Evolutionary conservation across 1,140 invertebrate genomes (phyloP), one percentile per base, ranked within the genome.

Genomic region (Zaprionus taronus): DNA sequence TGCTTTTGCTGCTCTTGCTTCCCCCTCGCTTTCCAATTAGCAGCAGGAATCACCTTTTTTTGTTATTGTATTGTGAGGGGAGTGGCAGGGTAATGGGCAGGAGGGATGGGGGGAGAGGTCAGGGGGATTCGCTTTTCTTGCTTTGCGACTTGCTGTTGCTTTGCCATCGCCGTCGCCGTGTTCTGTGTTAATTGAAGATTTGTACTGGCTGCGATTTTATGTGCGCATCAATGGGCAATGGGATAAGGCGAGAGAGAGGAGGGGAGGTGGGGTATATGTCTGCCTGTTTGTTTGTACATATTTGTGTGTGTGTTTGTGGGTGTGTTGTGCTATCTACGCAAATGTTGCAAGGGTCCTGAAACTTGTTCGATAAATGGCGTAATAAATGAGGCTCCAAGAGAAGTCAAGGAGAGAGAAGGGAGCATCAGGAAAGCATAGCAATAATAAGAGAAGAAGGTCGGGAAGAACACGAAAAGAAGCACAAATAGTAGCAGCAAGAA

Each of bases 161-260:
- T 34, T 11, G 9, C 31, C 31, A 34, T 34, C 14, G 36, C 47
- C 20, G 64, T 61, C 15, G 55, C 28, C 53, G 53, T 77, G 68
- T 71, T 74, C 68, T 69, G 81, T 78, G 85, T 85, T 90, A 90
- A 90, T 90, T 85, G 85, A 90, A 89, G 85, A 90, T 90, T 90
- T 78, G 85, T 79, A 89, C 71, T 78, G 70, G 80, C 77, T 63
- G 44, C 83, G 77, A 86, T 86, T 86, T 82, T 82, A 83, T 86
- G 83, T 72, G 15, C 75, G 65, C 72, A 51, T 73, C 72, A 67
- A 70, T 73, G 72, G 64, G 36, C 67, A n/a, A 20, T 47, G 36
- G 41, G 70, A 68, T 47, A 65, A 67, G 36, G n/a, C 47, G 64
- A 20, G 26, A 9, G 26, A 9, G 15, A 15, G 41, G 15, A 6